Conservation (phyloP, 2,888 invertebrate species). For the Amiota mariae region DNA sequence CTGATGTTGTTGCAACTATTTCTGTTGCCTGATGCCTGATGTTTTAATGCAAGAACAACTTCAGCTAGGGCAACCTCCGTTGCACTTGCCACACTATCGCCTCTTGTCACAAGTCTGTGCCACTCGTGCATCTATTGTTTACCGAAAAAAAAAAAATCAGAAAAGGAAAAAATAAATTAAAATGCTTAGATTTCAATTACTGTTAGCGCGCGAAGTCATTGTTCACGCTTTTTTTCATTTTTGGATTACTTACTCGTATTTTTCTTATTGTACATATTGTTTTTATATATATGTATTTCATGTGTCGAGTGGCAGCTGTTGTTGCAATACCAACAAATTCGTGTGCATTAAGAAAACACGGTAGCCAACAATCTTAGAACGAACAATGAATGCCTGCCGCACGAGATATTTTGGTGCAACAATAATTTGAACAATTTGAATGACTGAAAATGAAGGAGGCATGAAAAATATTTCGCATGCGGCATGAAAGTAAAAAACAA, state of each 20-base stretch:
- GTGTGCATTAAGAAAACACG: background rate
- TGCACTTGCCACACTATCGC: no score
- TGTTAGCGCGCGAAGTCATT: slow-evolving; percentile 24
- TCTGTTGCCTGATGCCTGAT: slow-evolving; percentile 15
- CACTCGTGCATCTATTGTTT: slow-evolving; percentile 9
- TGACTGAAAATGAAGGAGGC: slow-evolving; percentile 6
- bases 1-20: background rate
- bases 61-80: no score
- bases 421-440: background rate
- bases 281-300: background rate
- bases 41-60: background rate
- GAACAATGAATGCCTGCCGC: background rate
- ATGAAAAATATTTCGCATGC: slow-evolving; percentile 11
- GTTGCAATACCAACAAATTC: background rate
- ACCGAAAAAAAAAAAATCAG: background rate
- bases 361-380: slow-evolving; percentile 3
- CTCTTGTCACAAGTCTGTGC: background rate
- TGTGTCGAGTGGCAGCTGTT: slow-evolving; percentile 18
- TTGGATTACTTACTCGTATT: background rate
- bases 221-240: slow-evolving; percentile 9
- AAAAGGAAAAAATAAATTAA: slow-evolving; percentile 14
- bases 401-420: background rate
- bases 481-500: background rate
- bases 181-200: slow-evolving; percentile 29
- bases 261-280: background rate